Evolutionary conservation across 2,797 vertebrate species (phyloP), one percentile per base, ranked within the genome.

Genomic region (Geotria australis): DNA sequence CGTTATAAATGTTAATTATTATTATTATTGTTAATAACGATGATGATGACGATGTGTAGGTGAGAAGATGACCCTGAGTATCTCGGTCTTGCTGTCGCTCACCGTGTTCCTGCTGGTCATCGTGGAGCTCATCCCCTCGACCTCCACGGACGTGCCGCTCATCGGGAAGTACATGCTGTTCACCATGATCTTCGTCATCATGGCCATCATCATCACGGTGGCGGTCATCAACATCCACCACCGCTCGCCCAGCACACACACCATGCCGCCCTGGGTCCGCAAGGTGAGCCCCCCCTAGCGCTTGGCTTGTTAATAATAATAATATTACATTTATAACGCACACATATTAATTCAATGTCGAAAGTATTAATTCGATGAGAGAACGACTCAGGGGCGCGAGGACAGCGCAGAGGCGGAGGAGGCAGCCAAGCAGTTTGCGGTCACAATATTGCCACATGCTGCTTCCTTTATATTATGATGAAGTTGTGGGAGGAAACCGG

Each of bases 131-230:
- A 95, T 93, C 66, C 89, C 86, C 1, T 94, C 89, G 60, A 96
- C 89, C 2, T 96, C 86, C 60, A 95, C 83, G 0, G 86, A 88
- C 0, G 85, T 95, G 60, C 86, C 88, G 2, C 68, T 96, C 65
- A 96, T 96, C 1, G 89, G 88, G 64, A 96, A 93, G 67, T 96
- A 95, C 74, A 96, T 96, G 89, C 68, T 96, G 57, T 96, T 96
- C 64, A 96, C 88, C 45, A 96, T 96, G 88, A 81, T 94, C 61
- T 86, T 94, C 1, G 89, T 96, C 73, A 93, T 91, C 1, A 69
- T 81, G 1, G 88, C 89, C 55, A 96, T 96, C 72, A 79, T 96
- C 65, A 88, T 94, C 73, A 95, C 88, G 0, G 86, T 96, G 63
- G 77, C 94, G 3, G 76, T 96, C 68, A 96, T 96, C 75, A 94